Percentiles rank a stretch among this genome's conserved stretches.
Evolutionary conservation across 2,888 invertebrate genomes (phyloP).

Genomic region (Prostheceraeus crozeri): DNA sequence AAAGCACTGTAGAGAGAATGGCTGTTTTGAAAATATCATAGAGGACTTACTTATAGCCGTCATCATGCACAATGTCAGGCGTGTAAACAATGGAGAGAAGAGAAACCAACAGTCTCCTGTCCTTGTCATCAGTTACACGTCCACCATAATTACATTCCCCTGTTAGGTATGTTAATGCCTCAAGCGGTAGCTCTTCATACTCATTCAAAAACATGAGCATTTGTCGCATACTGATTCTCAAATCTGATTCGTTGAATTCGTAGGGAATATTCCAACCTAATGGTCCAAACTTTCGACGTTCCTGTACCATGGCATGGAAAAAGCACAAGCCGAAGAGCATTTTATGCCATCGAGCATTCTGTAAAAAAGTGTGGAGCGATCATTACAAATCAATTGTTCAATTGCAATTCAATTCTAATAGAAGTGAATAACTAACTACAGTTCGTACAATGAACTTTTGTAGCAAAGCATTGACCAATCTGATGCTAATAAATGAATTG

Average conservation of each 20-base stretch:
- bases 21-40: too few species aligned
- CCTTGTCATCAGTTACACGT: conserved; percentile 59
- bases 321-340: conserved; percentile 59
- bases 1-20: too few species aligned
- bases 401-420: neutral
- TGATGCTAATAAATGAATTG: too few species aligned
- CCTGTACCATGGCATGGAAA: conserved; percentile 59
- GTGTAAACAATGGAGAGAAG: conserved; percentile 55
- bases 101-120: conserved; percentile 56
- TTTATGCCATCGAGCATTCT: conserved; percentile 64
- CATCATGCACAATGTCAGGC: conserved; percentile 48
- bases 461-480: too few species aligned
- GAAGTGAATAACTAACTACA: neutral
- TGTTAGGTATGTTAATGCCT: conserved; percentile 57
- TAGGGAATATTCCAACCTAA: conserved; percentile 60
- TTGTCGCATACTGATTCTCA: conserved; percentile 58
- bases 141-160: conserved; percentile 60
- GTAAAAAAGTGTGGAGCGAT: conserved; percentile 35
- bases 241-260: conserved; percentile 59
- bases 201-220: conserved; percentile 46
- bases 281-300: conserved; percentile 59
- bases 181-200: conserved; percentile 56
- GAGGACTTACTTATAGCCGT: conserved; percentile 56
- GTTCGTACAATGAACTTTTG: too few species aligned
- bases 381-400: conserved; percentile 2